Evolutionary conservation across 2,113 vertebrate species (phyloP).

Genomic region (Heterochromis multidens): DNA sequence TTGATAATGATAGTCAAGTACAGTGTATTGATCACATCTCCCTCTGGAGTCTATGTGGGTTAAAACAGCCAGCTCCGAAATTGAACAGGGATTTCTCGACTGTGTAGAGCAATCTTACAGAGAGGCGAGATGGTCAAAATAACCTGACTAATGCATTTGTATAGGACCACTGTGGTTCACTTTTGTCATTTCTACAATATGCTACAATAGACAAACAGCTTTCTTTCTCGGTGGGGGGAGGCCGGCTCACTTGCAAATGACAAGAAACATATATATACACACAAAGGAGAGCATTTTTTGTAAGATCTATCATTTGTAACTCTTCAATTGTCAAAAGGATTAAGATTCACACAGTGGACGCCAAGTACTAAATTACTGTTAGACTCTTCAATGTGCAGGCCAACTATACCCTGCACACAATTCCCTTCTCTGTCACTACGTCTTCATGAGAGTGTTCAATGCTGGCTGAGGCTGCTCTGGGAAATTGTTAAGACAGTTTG

Average conservation of each 20-base stretch:
- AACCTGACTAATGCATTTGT: slow-evolving; percentile 69
- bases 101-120: slow-evolving; percentile 25
- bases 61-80: slow-evolving; percentile 60
- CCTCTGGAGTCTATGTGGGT: slow-evolving; percentile 61
- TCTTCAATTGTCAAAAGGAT: slow-evolving; percentile 26
- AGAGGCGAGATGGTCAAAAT: slow-evolving; percentile 34
- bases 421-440: slow-evolving; percentile 37
- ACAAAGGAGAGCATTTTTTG: neutral
- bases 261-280: neutral
- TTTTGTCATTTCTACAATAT: slow-evolving; percentile 46
- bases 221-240: neutral
- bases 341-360: neutral
- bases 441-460: slow-evolving; percentile 28
- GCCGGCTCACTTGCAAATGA: neutral
- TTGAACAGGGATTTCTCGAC: slow-evolving; percentile 57
- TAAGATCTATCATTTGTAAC: neutral
- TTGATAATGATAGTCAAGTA: slow-evolving; percentile 74
- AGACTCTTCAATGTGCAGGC: slow-evolving; percentile 8
- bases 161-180: slow-evolving; percentile 33
- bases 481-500: slow-evolving; percentile 33
- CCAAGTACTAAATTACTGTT: slow-evolving; percentile 5
- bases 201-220: neutral
- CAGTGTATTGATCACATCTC: slow-evolving; percentile 71
- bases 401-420: slow-evolving; percentile 6
- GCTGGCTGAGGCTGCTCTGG: slow-evolving; percentile 36